phyloP scores from a whole-genome alignment of 2,797 vertebrate genomes.

The Anabacerthia variegaticeps region DNA sequence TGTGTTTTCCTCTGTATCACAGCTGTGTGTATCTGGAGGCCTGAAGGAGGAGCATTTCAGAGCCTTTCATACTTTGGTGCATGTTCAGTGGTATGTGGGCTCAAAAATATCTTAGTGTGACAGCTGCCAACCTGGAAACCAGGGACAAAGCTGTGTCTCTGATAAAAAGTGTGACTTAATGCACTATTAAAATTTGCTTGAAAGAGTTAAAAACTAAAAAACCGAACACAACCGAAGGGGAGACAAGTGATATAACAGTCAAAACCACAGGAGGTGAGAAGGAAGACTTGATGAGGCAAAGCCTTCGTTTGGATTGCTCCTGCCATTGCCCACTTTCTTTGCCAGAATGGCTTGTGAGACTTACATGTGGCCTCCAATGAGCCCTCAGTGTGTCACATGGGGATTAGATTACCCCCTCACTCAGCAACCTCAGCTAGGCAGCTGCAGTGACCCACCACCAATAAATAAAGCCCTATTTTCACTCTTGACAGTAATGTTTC shows the following conservation, averaged over 20 bases:
- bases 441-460: neutral
- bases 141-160: neutral
- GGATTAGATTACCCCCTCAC: neutral
- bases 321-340: neutral
- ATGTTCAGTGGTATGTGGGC: neutral
- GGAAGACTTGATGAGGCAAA: neutral
- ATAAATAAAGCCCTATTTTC: neutral
- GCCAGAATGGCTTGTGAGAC: neutral
- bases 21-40: neutral
- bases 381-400: rapidly evolving
- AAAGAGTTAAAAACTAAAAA: neutral
- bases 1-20: neutral
- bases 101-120: neutral
- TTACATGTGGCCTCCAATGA: rapidly evolving
- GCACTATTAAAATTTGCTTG: neutral
- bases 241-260: neutral
- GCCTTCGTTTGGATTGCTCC: neutral
- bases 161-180: neutral
- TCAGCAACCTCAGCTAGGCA: neutral
- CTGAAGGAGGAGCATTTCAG: neutral
- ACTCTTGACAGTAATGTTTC: neutral
- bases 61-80: neutral
- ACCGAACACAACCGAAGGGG: neutral
- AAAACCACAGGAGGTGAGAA: neutral
- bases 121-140: neutral